Evolutionary conservation across 2,888 invertebrate species (phyloP), one percentile per base, ranked within the genome.

Genomic region (Machimus rusticus): DNA sequence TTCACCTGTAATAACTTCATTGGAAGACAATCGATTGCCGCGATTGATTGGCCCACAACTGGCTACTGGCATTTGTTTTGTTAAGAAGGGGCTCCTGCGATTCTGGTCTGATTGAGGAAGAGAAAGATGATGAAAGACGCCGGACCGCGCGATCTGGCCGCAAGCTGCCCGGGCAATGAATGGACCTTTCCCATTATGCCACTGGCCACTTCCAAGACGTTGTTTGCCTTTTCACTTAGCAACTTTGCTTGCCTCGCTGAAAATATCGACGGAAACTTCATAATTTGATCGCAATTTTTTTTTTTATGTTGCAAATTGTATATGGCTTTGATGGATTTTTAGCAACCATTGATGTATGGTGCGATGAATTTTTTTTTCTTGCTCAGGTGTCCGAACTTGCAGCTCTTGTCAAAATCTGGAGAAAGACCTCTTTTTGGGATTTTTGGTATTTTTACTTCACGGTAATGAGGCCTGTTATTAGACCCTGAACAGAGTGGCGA

Each of bases 1-100:
- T 87, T 87, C 66, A 88, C 84, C 86, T 57, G 87, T 87, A 88
- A 88, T 88, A 87, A 87, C 88, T 88, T 88, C 86, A 88, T 88
- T 87, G 74, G 87, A 76, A 87, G 87, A 87, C 88, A 88, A 87
- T 87, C 81, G 88, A 86, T 87, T 86, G 43, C 57, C 19, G 43
- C 43, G 77, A 86, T 86, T 86, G 77, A 86, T 86, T 86, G 76
- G 55, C 46, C 74, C 76, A 77, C n/a, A 86, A 77, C 77, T 55
- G 55, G 77, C 76, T 86, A 85, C 85, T 85, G 85, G 74, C 37
- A 82, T 82, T 82, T 51, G 66, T 57, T 82, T 82, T 82, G 82
- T 37, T 82, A 82, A 46, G 43, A 46, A 14, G 43, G 43, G 43
- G 14, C 19, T 19, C 51, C 51, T 23, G 66, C 66, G 28, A 66